phyloP scores from a whole-genome alignment of 1,140 invertebrate species.

The Cyrtorhinus lividipennis region DNA sequence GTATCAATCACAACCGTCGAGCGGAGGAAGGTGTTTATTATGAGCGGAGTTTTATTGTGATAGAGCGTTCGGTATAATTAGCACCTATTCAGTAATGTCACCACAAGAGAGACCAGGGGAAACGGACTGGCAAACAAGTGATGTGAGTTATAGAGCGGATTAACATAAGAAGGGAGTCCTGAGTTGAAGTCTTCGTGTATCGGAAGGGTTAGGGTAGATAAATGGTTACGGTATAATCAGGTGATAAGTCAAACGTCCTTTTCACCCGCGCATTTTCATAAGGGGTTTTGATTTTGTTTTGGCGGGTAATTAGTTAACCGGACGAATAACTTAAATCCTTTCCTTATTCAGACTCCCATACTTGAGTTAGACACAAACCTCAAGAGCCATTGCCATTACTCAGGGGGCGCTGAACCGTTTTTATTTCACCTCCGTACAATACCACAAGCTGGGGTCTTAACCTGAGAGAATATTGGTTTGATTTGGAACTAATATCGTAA shows the following conservation, averaged over 20 bases:
- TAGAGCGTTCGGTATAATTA: conserved; percentile 3
- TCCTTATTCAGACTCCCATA: no score
- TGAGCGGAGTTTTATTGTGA: conserved; percentile 15
- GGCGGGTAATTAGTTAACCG: conserved; percentile 12
- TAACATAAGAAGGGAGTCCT: conserved; percentile 11
- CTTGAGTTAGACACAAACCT: no score
- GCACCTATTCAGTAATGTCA: conserved; percentile 15
- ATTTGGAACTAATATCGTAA: no score
- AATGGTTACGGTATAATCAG: conserved; percentile 14
- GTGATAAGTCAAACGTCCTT: conserved; percentile 14
- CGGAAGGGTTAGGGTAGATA: conserved; percentile 9
- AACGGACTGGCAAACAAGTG: conserved; percentile 1
- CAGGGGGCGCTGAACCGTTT: no score
- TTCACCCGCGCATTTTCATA: conserved; percentile 4
- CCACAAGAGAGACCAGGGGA: conserved; percentile 3
- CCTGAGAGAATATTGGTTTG: no score
- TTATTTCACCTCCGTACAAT: no score
- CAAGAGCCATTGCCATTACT: no score
- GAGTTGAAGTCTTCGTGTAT: neutral
- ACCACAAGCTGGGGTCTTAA: no score
- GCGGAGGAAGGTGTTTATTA: conserved; percentile 6
- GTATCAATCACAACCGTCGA: neutral
- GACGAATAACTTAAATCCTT: no score
- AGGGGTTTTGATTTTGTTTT: conserved; percentile 2
- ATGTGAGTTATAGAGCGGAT: neutral